Evolutionary conservation across 1,140 invertebrate species (phyloP), one percentile per base, ranked within the genome.

Genomic region (Ganaspis sp.): DNA sequence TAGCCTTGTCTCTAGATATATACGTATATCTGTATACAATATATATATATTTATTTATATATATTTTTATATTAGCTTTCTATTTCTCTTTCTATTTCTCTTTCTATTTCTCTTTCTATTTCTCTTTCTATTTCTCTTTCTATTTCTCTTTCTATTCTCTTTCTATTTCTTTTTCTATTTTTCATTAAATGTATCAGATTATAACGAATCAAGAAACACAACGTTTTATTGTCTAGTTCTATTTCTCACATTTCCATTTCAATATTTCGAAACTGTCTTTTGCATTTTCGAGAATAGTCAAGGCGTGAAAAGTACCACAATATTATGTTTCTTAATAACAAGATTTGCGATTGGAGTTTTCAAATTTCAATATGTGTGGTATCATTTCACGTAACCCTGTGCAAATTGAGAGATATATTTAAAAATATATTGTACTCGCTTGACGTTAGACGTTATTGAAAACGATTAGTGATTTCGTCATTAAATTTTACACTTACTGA

Each of bases 191-290:
- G 34, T 72, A 4, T 70, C 23, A 58, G 64, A n/a, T 74, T 72
- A 53, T 74, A 53, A 40, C 49, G 37, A 83, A 78, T 77, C 17
- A 58, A 81, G 73, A 76, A 85, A 85, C 76, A 69, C 75, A 85
- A 84, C 76, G 78, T 81, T 81, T 88, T 89, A 88, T 89, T 88
- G 86, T 88, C 86, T 85, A 86, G 74, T 64, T 64, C 81, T 81
- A 82, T 84, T 58, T 82, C 72, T 82, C 79, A 78, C 84, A 83
- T 84, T 74, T 81, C 73, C n/a, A 11, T 64, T 64, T 29, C 58
- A 29, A 17, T 64, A 29, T 29, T 64, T 64, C 23, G 58, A 29
- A 64, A 64, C 26, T 64, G 23, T n/a, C 23, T 11, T n/a, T 64
- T 6, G 23, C 23, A n/a, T 29, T n/a, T n/a, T 29, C 11, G 26